phyloP scores from a whole-genome alignment of 2,113 vertebrate genomes.

The Chaetops frenatus region DNA sequence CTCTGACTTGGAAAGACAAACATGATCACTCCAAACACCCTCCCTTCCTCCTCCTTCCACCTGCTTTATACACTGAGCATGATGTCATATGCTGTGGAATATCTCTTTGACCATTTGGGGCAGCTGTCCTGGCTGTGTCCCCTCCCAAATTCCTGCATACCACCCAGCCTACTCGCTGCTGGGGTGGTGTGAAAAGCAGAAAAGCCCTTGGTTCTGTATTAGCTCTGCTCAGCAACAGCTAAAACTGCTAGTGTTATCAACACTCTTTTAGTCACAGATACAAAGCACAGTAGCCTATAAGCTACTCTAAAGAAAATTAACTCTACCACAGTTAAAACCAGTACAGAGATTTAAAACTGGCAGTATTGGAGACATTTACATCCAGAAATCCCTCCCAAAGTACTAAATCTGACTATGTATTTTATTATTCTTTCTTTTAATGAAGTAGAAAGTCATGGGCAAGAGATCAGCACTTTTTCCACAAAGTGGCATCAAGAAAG shows the following conservation, averaged over 20 bases:
- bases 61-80: neutral
- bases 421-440: neutral
- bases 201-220: neutral
- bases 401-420: neutral
- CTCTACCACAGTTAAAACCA: neutral
- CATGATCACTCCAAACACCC: fast-evolving
- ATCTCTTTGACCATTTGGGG: neutral
- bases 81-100: neutral
- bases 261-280: neutral
- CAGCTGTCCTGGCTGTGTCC: neutral
- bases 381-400: neutral
- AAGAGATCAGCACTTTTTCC: neutral
- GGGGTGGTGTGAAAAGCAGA: fast-evolving
- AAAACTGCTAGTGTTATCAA: neutral
- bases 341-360: neutral
- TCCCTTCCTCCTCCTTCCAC: neutral
- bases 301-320: neutral
- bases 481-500: neutral
- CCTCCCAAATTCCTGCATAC: neutral
- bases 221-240: neutral
- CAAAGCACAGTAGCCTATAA: neutral
- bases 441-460: neutral
- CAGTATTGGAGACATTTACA: neutral
- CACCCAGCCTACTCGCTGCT: fast-evolving
- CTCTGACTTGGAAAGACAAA: neutral